These are phyloP conservation scores for Dryomyza anilis DNA, from an alignment of 2,888 invertebrate species.

Conservation along the genomic window DNA sequence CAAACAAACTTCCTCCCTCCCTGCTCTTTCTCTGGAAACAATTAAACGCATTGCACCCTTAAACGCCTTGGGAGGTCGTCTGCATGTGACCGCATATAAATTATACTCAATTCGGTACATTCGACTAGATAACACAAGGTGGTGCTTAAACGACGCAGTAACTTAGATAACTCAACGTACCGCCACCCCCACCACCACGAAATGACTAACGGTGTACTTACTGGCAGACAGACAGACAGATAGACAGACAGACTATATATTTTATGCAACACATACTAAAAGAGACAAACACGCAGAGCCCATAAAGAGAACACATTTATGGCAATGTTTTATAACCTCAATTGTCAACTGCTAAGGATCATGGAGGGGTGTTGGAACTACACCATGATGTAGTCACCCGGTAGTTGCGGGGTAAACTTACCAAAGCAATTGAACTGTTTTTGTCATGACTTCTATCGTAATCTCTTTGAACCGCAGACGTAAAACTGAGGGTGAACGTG, in stretches of 20 bases:
- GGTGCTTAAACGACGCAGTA: too few species aligned
- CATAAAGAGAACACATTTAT: conserved; percentile 13
- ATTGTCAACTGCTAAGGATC: neutral
- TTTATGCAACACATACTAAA: neutral
- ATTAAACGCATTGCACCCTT: too few species aligned
- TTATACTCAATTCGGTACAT: neutral
- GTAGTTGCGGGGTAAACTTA: neutral
- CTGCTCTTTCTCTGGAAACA: too few species aligned
- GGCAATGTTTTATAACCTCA: too few species aligned
- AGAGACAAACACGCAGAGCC: neutral
- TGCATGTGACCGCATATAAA: neutral
- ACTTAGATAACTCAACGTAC: neutral
- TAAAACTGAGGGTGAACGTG: neutral
- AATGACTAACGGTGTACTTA: neutral
- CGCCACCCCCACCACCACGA: neutral
- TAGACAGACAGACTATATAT: neutral
- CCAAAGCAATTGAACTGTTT: conserved; percentile 28
- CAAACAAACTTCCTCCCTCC: too few species aligned
- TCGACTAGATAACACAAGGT: neutral
- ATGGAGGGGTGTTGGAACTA: too few species aligned
- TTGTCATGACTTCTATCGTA: conserved; percentile 29
- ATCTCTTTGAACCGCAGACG: neutral
- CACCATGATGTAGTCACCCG: too few species aligned
- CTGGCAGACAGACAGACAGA: neutral
- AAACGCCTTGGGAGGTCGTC: neutral